phyloP scores from a whole-genome alignment of 2,113 vertebrate species.

The Struthio camelus region DNA sequence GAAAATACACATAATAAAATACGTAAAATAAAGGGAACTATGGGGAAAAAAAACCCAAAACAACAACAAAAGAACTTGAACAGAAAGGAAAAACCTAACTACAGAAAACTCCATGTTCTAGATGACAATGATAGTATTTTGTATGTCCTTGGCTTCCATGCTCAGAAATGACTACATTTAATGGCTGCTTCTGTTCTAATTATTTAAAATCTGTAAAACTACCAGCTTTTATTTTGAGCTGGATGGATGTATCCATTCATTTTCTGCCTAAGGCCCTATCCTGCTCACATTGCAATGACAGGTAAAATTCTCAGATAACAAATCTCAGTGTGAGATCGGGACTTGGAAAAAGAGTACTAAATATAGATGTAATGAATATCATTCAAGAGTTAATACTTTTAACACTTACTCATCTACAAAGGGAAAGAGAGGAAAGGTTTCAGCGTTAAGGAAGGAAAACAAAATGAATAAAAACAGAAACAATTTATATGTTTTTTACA shows the following conservation, averaged over 20 bases:
- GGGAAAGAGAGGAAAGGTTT: neutral
- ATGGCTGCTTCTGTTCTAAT: neutral
- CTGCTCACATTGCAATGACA: neutral
- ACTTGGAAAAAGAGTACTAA: neutral
- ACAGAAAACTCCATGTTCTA: neutral
- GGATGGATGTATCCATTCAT: neutral
- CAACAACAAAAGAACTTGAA: neutral
- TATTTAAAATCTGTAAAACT: neutral
- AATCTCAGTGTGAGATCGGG: neutral
- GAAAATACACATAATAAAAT: neutral
- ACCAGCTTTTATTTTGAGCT: neutral
- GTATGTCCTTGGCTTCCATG: neutral
- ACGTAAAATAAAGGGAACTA: neutral
- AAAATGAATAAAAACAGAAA: neutral
- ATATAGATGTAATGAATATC: neutral
- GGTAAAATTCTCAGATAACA: neutral
- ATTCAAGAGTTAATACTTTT: neutral
- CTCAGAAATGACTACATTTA: neutral
- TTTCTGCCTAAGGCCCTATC: neutral
- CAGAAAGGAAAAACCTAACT: neutral
- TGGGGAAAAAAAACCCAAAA: neutral
- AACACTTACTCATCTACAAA: neutral
- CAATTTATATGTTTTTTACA: neutral
- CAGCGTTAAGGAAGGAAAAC: neutral
- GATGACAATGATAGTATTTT: neutral